Base-by-base conservation (phyloP, 2,797 vertebrate species). In the Cyprinodon diabolis region DNA sequence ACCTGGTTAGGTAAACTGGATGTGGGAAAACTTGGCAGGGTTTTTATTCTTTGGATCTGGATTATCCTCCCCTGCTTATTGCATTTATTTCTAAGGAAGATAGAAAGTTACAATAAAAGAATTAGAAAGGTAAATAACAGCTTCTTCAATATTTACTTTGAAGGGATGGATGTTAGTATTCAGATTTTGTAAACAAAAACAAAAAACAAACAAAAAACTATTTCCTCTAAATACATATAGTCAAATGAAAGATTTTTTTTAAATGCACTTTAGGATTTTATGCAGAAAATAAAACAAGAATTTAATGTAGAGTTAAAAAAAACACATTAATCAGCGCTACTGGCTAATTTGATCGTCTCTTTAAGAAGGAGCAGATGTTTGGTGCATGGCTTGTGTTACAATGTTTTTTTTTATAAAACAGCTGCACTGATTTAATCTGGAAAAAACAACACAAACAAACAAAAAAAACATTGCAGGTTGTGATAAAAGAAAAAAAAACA, bases 331-430 rank as follows among this genome's bases (percentile, higher is more conserved):
- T 49, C 48, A 14, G 48, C 4, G 48, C 12, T 49, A 14, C 12
- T 49, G 14, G 30, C 25, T 30, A 15, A 58, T 35, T 35, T 58
- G 25, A 12, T 14, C 35, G 30, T 60, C 57, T 35, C 30, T 47
- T 37, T 62, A 74, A 69, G 56, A 55, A 79, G 75, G n/a, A n/a
- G 45, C 72, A 77, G 80, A 82, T 68, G 74, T 76, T 77, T 80
- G 51, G 67, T 68, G 60, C 66, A 15, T 17, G 15, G 30, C 17
- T 10, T 0, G 8, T 14, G 57, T 37, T 60, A 2, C 35, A 30
- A 30, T 60, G 57, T 49, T 4, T 11, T 49, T 48, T 4, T 14
- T 17, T 37, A 81, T 75, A 87, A 84, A 74, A 78, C 72, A 82
- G 80, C 85, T 67, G 65, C 56, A 66, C 43, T 63, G 63, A 54